A percentile compares a stretch with the other conserved stretches of the same genome.
Conservation (phyloP, 2,888 invertebrate genomes). For the Hydroisotoma schaefferi region DNA sequence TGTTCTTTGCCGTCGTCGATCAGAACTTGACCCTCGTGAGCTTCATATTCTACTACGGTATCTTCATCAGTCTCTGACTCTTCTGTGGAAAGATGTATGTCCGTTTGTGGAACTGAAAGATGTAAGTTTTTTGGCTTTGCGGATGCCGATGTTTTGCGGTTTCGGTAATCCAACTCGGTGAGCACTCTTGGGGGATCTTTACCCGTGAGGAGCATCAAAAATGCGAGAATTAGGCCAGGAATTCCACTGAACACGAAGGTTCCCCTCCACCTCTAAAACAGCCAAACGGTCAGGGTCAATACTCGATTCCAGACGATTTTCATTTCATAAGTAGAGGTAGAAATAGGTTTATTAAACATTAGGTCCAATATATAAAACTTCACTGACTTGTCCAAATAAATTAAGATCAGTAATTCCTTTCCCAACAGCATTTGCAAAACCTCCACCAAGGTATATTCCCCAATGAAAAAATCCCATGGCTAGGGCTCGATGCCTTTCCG, state of each 20-base stretch:
- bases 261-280: slow-evolving; percentile 70
- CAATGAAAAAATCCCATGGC: slow-evolving; percentile 92
- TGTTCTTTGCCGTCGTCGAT: not conserved
- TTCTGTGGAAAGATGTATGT: too few species aligned
- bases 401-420: slow-evolving; percentile 74
- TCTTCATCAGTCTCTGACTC: not conserved
- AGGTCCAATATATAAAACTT: not conserved
- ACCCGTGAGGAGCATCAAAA: slow-evolving; percentile 69
- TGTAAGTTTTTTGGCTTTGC: too few species aligned
- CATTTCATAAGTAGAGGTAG: not conserved
- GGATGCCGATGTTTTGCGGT: too few species aligned
- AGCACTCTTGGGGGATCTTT: slow-evolving; percentile 62
- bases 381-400: slow-evolving; percentile 65
- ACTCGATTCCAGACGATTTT: not conserved
- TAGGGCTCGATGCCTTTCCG: slow-evolving; percentile 65
- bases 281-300: too few species aligned
- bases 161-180: not conserved
- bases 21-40: not conserved
- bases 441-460: slow-evolving; percentile 93
- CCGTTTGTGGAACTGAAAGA: too few species aligned
- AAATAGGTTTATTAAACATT: not conserved
- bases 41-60: not conserved
- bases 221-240: slow-evolving; percentile 67
- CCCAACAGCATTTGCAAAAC: slow-evolving; percentile 86
- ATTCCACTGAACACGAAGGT: slow-evolving; percentile 78